phyloP scores from a whole-genome alignment of 2,113 vertebrate species.

The Rhadina sibilatrix region DNA sequence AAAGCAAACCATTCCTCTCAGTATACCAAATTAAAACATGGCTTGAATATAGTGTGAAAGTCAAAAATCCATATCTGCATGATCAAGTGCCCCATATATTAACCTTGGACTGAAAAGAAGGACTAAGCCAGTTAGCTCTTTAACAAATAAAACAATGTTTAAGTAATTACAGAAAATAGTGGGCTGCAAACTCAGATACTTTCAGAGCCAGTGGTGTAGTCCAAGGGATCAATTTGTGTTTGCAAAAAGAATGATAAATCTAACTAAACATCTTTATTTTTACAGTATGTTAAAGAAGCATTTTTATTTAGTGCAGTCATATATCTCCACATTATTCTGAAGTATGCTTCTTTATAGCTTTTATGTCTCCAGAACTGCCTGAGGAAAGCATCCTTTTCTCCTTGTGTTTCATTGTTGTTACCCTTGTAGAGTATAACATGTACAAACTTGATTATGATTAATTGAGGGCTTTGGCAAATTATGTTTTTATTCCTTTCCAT shows the following conservation, averaged over 20 bases:
- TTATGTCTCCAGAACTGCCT: slow-evolving; percentile 69
- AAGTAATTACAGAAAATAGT: slow-evolving; percentile 49
- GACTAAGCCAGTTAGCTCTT: slow-evolving; percentile 6
- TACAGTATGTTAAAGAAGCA: slow-evolving; percentile 66
- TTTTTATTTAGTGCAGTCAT: slow-evolving; percentile 71
- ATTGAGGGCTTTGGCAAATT: slow-evolving; percentile 39
- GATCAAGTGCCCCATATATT: background rate
- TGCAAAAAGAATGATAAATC: slow-evolving; percentile 68
- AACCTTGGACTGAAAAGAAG: background rate
- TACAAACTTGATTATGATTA: slow-evolving; percentile 69
- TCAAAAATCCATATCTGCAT: background rate
- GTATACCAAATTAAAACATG: background rate
- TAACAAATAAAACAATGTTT: slow-evolving; percentile 34
- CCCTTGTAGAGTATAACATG: slow-evolving; percentile 53
- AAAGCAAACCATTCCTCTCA: background rate
- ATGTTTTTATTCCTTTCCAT: slow-evolving; percentile 32
- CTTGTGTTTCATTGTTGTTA: slow-evolving; percentile 49
- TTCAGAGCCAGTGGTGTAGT: background rate
- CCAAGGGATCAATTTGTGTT: slow-evolving; percentile 20
- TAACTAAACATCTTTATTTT: slow-evolving; percentile 67
- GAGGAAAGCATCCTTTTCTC: slow-evolving; percentile 63
- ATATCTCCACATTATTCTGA: slow-evolving; percentile 75
- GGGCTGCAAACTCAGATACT: background rate
- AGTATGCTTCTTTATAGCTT: slow-evolving; percentile 64
- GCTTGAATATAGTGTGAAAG: background rate